Conservation (phyloP, 2,888 invertebrate genomes). For the Marasmarcha lunaedactyla region DNA sequence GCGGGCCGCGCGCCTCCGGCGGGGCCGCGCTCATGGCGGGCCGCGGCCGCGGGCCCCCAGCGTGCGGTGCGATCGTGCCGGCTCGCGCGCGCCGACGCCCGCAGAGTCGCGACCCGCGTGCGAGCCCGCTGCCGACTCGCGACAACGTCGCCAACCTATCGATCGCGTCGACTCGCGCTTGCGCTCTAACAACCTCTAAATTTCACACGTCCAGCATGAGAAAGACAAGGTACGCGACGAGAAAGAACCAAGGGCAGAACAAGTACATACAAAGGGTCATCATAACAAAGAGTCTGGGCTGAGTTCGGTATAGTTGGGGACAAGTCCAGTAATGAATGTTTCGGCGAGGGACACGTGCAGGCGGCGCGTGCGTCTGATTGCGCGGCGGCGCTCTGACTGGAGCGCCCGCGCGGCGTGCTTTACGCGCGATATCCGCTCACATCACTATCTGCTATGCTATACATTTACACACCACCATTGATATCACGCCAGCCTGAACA, state of each 20-base stretch:
- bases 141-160: constrained; percentile 31
- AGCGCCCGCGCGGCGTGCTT: constrained; percentile 60
- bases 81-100: constrained; percentile 44
- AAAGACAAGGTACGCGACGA: constrained; percentile 75
- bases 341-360: constrained; percentile 32
- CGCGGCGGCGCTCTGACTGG: constrained; percentile 71
- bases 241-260: constrained; percentile 76
- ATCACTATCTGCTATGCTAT: constrained; percentile 43
- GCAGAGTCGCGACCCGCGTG: constrained; percentile 50
- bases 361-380: constrained; percentile 61
- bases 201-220: constrained; percentile 74
- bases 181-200: constrained; percentile 34
- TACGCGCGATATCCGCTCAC: constrained; percentile 58
- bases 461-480: constrained; percentile 23
- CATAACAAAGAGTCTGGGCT: constrained; percentile 17
- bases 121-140: constrained; percentile 23
- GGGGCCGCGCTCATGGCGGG: constrained; percentile 68
- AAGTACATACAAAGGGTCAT: constrained; percentile 74
- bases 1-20: constrained; percentile 62
- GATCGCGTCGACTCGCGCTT: constrained; percentile 49
- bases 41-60: constrained; percentile 61
- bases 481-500: constrained; percentile 29
- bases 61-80: constrained; percentile 65
- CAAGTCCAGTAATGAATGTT: constrained; percentile 43
- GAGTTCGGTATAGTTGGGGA: constrained; percentile 14